phyloP scores from a whole-genome alignment of 2,888 invertebrate genomes.

The Eristalinus sepulchralis region DNA sequence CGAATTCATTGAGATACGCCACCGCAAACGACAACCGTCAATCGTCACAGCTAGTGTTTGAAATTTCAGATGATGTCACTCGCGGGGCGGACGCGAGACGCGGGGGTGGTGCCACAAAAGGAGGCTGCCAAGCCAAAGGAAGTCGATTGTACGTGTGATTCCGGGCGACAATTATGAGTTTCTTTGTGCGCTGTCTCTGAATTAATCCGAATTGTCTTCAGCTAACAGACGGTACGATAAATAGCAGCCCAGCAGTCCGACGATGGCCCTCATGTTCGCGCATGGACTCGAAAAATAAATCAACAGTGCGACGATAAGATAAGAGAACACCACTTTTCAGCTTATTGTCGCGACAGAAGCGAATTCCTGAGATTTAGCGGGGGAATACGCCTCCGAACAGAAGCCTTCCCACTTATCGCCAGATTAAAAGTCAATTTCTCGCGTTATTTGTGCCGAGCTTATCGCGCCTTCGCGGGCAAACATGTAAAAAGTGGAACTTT shows the following conservation, averaged over 20 bases:
- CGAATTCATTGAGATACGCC: slow-evolving; percentile 39
- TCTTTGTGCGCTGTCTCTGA: slow-evolving; percentile 8
- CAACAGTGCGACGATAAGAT: slow-evolving; percentile 18
- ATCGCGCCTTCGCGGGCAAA: slow-evolving; percentile 17
- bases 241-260: neutral
- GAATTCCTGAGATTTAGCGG: slow-evolving; percentile 4
- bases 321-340: neutral
- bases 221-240: neutral
- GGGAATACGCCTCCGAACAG: slow-evolving; percentile 12
- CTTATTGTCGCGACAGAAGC: neutral
- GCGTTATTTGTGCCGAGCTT: slow-evolving; percentile 14
- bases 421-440: slow-evolving; percentile 28
- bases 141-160: slow-evolving; percentile 25
- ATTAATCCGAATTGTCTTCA: neutral
- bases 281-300: neutral
- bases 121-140: slow-evolving; percentile 20
- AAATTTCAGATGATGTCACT: slow-evolving; percentile 42
- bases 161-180: slow-evolving; percentile 31
- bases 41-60: slow-evolving; percentile 22
- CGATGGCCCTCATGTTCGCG: neutral
- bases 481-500: neutral
- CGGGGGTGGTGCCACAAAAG: neutral
- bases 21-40: neutral
- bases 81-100: neutral
- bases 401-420: neutral